phyloP scores from a whole-genome alignment of 2,888 invertebrate species.

The Drosophila greeni region DNA sequence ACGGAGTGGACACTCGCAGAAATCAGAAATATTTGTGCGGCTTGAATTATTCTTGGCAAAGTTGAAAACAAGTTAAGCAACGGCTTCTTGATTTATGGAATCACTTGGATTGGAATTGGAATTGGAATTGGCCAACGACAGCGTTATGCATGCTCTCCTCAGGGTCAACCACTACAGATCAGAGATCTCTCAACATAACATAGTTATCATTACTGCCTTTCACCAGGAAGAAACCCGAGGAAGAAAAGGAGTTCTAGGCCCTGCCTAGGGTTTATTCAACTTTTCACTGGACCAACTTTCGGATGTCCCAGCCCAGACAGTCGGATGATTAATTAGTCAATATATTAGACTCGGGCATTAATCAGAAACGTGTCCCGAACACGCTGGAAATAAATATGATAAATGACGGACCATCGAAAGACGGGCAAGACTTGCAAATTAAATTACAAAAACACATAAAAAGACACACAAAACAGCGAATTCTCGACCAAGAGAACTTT shows the following conservation, averaged over 20 bases:
- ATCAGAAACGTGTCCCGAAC: constrained; percentile 40
- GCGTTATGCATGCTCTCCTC: constrained; percentile 40
- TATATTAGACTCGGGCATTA: constrained; percentile 29
- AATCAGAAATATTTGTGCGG: constrained; percentile 34
- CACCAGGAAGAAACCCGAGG: constrained; percentile 59
- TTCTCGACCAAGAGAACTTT: constrained; percentile 31
- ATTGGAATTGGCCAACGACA: constrained; percentile 35
- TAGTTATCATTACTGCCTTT: constrained; percentile 46
- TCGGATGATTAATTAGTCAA: constrained; percentile 56
- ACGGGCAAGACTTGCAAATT: constrained; percentile 54
- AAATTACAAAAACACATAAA: constrained; percentile 50
- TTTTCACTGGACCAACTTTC: constrained; percentile 39
- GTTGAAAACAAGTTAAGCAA: constrained; percentile 40
- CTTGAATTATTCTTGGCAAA: constrained; percentile 38
- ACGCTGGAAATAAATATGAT: constrained; percentile 47
- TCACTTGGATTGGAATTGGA: constrained; percentile 34
- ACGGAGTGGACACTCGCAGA: constrained; percentile 36
- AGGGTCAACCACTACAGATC: constrained; percentile 54
- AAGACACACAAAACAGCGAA: constrained; percentile 13
- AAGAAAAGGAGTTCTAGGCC: constrained; percentile 28
- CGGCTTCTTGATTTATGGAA: constrained; percentile 57
- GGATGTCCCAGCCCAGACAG: constrained; percentile 37
- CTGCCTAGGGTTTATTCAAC: constrained; percentile 63
- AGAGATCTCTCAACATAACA: neutral
- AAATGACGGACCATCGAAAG: constrained; percentile 51